phyloP scores from a whole-genome alignment of 2,113 vertebrate genomes.

The Myiozetetes cayanensis region DNA sequence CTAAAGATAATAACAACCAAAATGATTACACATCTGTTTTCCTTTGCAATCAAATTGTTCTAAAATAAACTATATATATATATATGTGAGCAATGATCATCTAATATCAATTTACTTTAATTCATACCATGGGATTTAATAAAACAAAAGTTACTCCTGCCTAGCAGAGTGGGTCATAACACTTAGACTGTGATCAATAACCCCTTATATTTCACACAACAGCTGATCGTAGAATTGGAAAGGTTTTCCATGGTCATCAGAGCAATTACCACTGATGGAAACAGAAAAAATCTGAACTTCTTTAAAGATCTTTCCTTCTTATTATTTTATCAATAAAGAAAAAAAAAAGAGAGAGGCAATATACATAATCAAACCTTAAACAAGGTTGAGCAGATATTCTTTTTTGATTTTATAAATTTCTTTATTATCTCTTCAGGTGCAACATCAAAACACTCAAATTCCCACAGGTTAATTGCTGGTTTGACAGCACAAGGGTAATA shows the following conservation, averaged over 20 bases:
- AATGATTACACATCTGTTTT: not conserved
- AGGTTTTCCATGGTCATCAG: not conserved
- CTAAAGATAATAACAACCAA: not conserved
- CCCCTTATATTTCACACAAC: not conserved
- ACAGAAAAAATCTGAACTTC: not conserved
- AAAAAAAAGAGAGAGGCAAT: not conserved
- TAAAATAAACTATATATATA: not conserved
- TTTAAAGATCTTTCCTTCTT: not conserved
- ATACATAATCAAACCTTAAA: not conserved
- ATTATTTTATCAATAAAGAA: not conserved
- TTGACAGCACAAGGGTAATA: not conserved
- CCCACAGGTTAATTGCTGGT: not conserved
- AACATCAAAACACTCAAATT: not conserved
- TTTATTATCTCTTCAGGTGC: not conserved
- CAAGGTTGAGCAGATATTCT: not conserved
- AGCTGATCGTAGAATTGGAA: not conserved
- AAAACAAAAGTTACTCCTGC: not conserved
- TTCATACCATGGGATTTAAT: not conserved
- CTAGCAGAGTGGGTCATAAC: not conserved
- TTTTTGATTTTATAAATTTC: not conserved
- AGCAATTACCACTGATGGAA: not conserved
- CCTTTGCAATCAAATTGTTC: not conserved
- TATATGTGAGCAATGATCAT: not conserved
- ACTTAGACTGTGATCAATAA: not conserved
- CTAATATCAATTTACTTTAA: not conserved